Conservation (phyloP, 2,888 invertebrate species). For the Pristionchus maxplancki region DNA sequence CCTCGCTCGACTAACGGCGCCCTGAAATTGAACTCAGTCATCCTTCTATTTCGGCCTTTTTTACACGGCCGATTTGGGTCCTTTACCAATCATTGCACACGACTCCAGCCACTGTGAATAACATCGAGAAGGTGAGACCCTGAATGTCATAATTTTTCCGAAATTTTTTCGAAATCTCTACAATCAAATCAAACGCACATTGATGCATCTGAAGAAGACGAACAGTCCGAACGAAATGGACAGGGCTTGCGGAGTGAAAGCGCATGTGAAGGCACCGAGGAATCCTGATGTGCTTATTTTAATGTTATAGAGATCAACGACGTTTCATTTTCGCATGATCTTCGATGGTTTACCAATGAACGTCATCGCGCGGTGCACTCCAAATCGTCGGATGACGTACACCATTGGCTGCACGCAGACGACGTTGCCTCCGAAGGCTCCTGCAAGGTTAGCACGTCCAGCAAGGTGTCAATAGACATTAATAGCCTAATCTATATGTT, state of each 20-base stretch:
- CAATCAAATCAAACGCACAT: background rate
- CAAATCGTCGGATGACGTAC: slow-evolving; percentile 28
- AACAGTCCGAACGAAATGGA: background rate
- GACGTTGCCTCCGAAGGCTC: slow-evolving; percentile 42
- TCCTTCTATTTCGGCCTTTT: background rate
- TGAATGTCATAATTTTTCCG: background rate
- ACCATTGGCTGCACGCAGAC: slow-evolving; percentile 32
- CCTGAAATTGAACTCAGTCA: background rate
- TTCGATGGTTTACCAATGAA: slow-evolving; percentile 22
- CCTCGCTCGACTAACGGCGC: slow-evolving; percentile 44
- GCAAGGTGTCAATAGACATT: too few relatives aligned
- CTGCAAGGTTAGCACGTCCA: background rate
- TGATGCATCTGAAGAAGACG: slow-evolving; percentile 20
- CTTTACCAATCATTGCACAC: slow-evolving; percentile 47
- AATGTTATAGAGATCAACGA: background rate
- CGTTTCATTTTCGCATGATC: background rate
- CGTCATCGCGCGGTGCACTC: slow-evolving; percentile 29
- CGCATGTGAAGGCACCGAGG: background rate
- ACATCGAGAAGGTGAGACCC: slow-evolving; percentile 20
- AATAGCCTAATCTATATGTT: too few relatives aligned
- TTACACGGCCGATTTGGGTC: background rate
- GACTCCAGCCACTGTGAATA: slow-evolving; percentile 29
- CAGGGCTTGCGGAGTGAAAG: background rate
- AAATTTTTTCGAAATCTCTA: background rate
- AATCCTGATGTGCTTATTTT: background rate